Percentiles rank a stretch among this genome's conserved stretches.
These are phyloP conservation scores for Drosophila santomea DNA, from an alignment of 1,140 invertebrate genomes.

Conservation along the genomic window DNA sequence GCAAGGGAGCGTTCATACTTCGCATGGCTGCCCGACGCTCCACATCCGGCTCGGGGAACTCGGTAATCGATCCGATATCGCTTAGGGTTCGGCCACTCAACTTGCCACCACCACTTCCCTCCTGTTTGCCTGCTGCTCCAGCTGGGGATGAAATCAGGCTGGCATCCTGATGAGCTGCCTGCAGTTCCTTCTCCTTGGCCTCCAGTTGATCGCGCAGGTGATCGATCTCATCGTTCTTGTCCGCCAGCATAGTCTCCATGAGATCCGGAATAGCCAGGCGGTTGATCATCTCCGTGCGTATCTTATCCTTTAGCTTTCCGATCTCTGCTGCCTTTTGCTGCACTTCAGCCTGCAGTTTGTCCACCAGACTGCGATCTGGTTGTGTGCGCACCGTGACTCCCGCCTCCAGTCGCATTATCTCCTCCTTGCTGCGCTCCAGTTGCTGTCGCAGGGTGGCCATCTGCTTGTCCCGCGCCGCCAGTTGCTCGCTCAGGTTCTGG, in stretches of 20 bases:
- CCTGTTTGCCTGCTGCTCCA: conserved; percentile 61
- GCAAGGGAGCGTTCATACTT: conserved; percentile 60
- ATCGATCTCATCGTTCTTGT: conserved; percentile 90
- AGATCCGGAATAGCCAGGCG: conserved; percentile 86
- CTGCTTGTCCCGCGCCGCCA: conserved; percentile 87
- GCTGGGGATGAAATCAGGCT: conserved; percentile 48
- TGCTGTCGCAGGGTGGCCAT: conserved; percentile 85
- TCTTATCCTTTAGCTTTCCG: conserved; percentile 85
- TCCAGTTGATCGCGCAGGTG: conserved; percentile 86
- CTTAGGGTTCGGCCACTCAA: conserved; percentile 88
- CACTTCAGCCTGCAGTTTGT: conserved; percentile 86
- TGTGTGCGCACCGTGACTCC: conserved; percentile 84
- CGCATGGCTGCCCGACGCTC: conserved; percentile 85
- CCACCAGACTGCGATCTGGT: conserved; percentile 85
- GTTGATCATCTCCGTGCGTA: conserved; percentile 84
- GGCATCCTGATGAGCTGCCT: conserved; percentile 43
- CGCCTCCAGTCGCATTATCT: conserved; percentile 85
- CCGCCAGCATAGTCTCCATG: conserved; percentile 88
- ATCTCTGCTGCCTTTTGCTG: conserved; percentile 86
- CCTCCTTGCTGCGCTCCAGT: conserved; percentile 76
- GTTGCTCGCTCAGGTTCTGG: conserved; percentile 86
- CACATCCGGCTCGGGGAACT: conserved; percentile 88
- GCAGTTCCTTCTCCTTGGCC: conserved; percentile 71
- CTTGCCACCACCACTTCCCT: conserved; percentile 79
- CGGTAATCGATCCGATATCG: conserved; percentile 89